Evolutionary conservation across 2,113 vertebrate species (phyloP).

Genomic region (Morone chrysops): DNA sequence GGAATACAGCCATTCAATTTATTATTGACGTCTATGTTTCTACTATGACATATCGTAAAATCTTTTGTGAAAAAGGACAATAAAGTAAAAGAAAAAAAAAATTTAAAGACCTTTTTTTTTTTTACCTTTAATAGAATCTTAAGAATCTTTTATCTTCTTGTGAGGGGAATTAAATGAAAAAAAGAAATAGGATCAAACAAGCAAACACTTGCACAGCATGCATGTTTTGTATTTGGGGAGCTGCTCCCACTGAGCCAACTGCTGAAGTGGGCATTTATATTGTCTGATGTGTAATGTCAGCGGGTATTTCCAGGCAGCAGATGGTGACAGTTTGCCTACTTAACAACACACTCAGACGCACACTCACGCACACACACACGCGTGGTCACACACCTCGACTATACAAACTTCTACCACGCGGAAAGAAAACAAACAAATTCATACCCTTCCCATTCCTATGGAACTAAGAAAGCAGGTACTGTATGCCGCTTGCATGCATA

Average conservation of each 20-base stretch:
- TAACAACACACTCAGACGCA: slow-evolving; percentile 35
- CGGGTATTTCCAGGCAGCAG: slow-evolving; percentile 69
- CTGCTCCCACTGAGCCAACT: slow-evolving; percentile 28
- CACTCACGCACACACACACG: background rate
- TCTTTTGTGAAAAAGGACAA: background rate
- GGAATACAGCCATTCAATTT: background rate
- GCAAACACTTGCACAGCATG: slow-evolving; percentile 18
- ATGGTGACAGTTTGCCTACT: slow-evolving; percentile 67
- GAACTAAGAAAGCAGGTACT: slow-evolving; percentile 4
- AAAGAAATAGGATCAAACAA: slow-evolving; percentile 16
- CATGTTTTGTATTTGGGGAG: slow-evolving; percentile 50
- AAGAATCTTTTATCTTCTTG: background rate
- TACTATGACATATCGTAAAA: background rate
- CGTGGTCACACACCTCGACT: background rate
- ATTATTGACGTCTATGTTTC: background rate
- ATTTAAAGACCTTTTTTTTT: too few species aligned
- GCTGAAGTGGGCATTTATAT: slow-evolving; percentile 57
- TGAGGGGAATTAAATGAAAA: background rate
- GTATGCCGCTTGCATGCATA: slow-evolving; percentile 12
- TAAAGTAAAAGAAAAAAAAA: background rate
- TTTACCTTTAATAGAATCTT: background rate
- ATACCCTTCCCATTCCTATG: background rate
- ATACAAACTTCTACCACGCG: slow-evolving; percentile 3
- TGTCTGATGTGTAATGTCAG: slow-evolving; percentile 64
- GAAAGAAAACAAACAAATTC: slow-evolving; percentile 38